These are phyloP conservation scores for Cephus rjabovi DNA, from an alignment of 2,888 invertebrate species.

Conservation along the genomic window DNA sequence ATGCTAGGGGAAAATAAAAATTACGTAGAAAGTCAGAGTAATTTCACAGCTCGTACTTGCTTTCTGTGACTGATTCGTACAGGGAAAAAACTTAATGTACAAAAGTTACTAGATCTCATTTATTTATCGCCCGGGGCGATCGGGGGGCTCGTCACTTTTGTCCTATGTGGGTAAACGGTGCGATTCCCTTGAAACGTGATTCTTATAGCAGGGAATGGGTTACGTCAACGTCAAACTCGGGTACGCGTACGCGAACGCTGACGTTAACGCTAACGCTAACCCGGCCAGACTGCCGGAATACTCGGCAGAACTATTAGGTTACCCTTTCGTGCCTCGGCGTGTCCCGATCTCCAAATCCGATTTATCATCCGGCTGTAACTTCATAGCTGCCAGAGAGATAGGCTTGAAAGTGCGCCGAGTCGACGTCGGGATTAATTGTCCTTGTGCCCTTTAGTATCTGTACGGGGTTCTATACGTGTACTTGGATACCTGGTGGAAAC, in stretches of 20 bases:
- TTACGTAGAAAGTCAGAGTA: neutral
- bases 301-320: constrained; percentile 1
- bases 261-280: neutral
- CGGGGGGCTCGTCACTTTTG: no score
- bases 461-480: no score
- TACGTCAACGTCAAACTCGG: neutral
- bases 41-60: neutral
- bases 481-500: no score
- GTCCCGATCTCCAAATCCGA: constrained; percentile 5
- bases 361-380: constrained; percentile 6
- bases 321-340: constrained; percentile 2
- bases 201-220: neutral
- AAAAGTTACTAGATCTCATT: no score
- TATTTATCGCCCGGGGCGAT: no score
- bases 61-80: neutral
- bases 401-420: neutral
- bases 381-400: neutral
- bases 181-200: no score
- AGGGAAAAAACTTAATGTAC: no score
- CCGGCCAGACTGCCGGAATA: neutral
- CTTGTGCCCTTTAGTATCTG: neutral
- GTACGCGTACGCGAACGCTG: no score
- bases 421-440: constrained; percentile 2
- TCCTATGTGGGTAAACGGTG: rapidly evolving
- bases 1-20: neutral